Evolutionary conservation across 2,888 invertebrate genomes (phyloP).

Genomic region (Sarcophaga carnaria): DNA sequence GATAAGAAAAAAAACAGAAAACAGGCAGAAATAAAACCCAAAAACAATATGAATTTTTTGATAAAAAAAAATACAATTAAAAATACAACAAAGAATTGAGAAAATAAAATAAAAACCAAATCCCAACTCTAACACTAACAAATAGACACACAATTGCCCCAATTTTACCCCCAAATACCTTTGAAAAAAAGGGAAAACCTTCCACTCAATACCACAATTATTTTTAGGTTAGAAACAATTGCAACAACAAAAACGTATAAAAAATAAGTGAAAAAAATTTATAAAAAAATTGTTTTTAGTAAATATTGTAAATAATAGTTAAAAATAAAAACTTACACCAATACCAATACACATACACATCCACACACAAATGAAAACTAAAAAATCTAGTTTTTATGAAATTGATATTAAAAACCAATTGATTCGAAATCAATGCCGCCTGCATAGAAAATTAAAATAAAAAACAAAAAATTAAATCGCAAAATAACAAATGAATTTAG

Average conservation of each 20-base stretch:
- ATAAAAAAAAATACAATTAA: constrained; percentile 30
- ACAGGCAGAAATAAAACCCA: constrained; percentile 9
- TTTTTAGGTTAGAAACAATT: constrained; percentile 61
- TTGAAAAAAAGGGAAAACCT: neutral
- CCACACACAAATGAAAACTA: neutral
- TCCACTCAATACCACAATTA: constrained; percentile 34
- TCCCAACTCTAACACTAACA: neutral
- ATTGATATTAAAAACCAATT: constrained; percentile 49
- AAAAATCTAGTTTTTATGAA: constrained; percentile 28
- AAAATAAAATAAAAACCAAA: neutral
- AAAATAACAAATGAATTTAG: neutral
- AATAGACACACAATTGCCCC: neutral
- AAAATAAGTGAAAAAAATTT: neutral
- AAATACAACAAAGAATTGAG: constrained; percentile 21
- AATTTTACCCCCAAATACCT: neutral
- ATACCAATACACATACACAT: neutral
- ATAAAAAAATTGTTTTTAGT: constrained; percentile 24
- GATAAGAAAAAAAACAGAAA: constrained; percentile 50
- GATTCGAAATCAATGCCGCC: constrained; percentile 42
- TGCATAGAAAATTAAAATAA: constrained; percentile 4
- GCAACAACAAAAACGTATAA: neutral
- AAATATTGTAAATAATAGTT: constrained; percentile 57
- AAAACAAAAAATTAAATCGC: neutral
- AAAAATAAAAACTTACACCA: neutral
- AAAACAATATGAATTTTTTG: constrained; percentile 42